A percentile compares a stretch with the other conserved stretches of the same genome.
phyloP scores from a whole-genome alignment of 1,140 invertebrate species.

The Dendroctonus ponderosae region DNA sequence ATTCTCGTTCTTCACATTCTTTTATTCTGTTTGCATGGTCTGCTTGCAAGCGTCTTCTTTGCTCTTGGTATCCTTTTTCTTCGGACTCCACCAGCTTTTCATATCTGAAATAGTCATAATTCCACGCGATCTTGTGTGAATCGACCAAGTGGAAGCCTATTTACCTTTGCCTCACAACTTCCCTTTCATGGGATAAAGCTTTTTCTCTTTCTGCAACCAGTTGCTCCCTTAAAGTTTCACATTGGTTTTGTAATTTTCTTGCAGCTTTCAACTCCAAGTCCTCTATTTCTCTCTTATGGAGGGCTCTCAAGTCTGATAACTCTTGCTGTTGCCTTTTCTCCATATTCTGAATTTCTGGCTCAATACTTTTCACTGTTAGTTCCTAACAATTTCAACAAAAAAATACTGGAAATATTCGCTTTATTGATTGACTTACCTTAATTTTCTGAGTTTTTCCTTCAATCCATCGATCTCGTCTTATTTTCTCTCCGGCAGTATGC shows the following conservation, averaged over 20 bases:
- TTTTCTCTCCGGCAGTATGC: slow-evolving; percentile 64
- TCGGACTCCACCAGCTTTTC: slow-evolving; percentile 58
- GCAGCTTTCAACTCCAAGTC: slow-evolving; percentile 58
- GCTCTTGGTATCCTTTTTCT: slow-evolving; percentile 56
- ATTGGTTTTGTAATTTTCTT: slow-evolving; percentile 57
- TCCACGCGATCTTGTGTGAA: too few relatives aligned
- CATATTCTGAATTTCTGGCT: slow-evolving; percentile 68
- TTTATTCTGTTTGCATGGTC: slow-evolving; percentile 52
- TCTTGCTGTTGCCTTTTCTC: slow-evolving; percentile 61
- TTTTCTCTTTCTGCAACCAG: slow-evolving; percentile 54
- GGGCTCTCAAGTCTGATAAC: slow-evolving; percentile 57
- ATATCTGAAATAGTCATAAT: slow-evolving; percentile 44
- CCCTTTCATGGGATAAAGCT: slow-evolving; percentile 56
- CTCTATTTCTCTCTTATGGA: slow-evolving; percentile 61
- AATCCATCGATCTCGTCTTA: slow-evolving; percentile 65
- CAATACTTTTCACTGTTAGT: slow-evolving; percentile 70
- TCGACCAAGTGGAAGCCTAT: too few relatives aligned
- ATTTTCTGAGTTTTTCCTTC: slow-evolving; percentile 70
- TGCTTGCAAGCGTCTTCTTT: slow-evolving; percentile 53
- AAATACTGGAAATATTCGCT: neutral
- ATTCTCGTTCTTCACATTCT: slow-evolving; percentile 54
- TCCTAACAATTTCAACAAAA: slow-evolving; percentile 52
- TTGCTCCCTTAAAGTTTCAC: slow-evolving; percentile 53
- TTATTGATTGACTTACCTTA: slow-evolving; percentile 51
- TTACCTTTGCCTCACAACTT: slow-evolving; percentile 44